A percentile compares a stretch with the other conserved stretches of the same genome.
These are phyloP conservation scores for Chrysemys picta DNA, from an alignment of 2,113 vertebrate species.

Conservation along the genomic window DNA sequence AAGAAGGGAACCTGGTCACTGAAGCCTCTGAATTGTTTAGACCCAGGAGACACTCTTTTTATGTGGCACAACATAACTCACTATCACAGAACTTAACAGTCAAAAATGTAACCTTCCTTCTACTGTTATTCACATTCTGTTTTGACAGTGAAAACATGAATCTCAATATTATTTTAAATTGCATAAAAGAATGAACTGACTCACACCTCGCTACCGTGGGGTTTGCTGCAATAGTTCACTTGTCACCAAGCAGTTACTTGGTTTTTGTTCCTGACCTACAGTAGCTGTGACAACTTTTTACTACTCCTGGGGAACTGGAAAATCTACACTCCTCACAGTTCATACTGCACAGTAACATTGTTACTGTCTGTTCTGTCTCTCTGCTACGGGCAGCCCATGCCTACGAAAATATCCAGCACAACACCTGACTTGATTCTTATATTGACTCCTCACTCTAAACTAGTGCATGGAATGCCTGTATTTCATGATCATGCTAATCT, in stretches of 20 bases:
- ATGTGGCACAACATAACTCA: not conserved
- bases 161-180: not conserved
- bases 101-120: not conserved
- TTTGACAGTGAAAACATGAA: not conserved
- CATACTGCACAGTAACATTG: not conserved
- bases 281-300: not conserved
- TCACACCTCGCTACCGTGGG: not conserved
- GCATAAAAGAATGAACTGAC: not conserved
- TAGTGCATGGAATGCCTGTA: not conserved
- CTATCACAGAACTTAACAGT: not conserved
- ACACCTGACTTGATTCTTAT: not conserved
- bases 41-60: not conserved
- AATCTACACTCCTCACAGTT: not conserved
- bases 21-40: not conserved
- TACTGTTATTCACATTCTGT: not conserved
- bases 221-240: not conserved
- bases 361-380: not conserved
- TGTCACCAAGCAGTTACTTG: not conserved
- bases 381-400: too few relatives aligned
- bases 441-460: not conserved
- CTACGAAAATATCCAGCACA: not conserved
- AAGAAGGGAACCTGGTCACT: not conserved
- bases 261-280: not conserved
- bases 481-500: not conserved
- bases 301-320: too few relatives aligned